Conservation (phyloP, 2,888 invertebrate species). For the Napeogenes inachia region DNA sequence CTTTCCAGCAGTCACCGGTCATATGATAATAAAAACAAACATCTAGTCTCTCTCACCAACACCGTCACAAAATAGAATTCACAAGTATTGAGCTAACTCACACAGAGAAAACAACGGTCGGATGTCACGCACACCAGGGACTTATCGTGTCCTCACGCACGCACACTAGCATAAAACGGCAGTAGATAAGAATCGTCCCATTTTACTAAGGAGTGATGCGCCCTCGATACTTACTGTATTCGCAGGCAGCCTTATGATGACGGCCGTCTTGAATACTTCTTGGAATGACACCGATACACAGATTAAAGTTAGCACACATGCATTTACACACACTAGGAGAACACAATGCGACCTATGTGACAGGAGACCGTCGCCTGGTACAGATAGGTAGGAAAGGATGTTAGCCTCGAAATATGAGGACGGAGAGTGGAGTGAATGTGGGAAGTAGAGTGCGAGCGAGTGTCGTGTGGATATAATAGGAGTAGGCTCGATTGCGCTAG, state of each 20-base stretch:
- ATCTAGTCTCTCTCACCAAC: constrained; percentile 50
- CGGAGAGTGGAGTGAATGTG: constrained; percentile 43
- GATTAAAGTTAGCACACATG: constrained; percentile 60
- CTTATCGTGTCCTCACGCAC: constrained; percentile 41
- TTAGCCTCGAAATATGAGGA: constrained; percentile 48
- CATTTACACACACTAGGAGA: constrained; percentile 45
- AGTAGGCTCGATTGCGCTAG: constrained; percentile 70
- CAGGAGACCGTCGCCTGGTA: constrained; percentile 30
- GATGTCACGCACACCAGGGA: constrained; percentile 64
- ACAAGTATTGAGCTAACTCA: constrained; percentile 71
- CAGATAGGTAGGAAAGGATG: constrained; percentile 44
- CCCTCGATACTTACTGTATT: constrained; percentile 72
- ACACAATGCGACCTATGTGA: constrained; percentile 28
- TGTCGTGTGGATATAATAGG: constrained; percentile 52
- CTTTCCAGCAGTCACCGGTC: constrained; percentile 59
- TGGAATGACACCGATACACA: constrained; percentile 56
- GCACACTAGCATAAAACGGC: constrained; percentile 52
- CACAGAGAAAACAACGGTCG: constrained; percentile 61
- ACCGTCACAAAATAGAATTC: constrained; percentile 71
- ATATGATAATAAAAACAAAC: constrained; percentile 78
- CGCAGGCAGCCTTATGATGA: constrained; percentile 76
- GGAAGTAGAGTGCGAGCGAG: constrained; percentile 46
- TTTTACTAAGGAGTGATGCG: constrained; percentile 72
- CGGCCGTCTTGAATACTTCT: constrained; percentile 72
- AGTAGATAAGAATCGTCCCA: constrained; percentile 75